Percentiles rank a stretch among this genome's conserved stretches.
These are phyloP conservation scores for Maccullochella peelii DNA, from an alignment of 2,113 vertebrate genomes.

Conservation along the genomic window DNA sequence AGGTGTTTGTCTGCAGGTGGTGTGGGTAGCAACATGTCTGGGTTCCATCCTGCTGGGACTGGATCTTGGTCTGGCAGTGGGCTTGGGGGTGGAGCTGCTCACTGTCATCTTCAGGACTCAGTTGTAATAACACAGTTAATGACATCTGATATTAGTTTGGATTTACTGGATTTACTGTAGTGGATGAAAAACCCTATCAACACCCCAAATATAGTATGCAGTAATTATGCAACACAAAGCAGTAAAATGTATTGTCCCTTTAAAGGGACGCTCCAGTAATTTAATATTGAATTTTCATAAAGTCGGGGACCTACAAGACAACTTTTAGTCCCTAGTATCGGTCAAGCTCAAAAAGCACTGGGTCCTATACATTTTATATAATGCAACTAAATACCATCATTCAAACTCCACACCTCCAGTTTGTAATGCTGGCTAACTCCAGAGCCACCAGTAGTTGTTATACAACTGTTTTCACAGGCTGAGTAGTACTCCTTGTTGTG, in stretches of 20 bases:
- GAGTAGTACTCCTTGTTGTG: no score
- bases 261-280: not conserved
- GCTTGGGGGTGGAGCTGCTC: constrained; percentile 89
- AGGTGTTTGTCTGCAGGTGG: constrained; percentile 81
- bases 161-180: not conserved
- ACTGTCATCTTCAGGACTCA: constrained; percentile 92
- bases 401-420: no score
- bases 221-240: no score
- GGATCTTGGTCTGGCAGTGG: constrained; percentile 88
- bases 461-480: no score
- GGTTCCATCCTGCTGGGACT: constrained; percentile 88
- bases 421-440: no score
- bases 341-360: not conserved
- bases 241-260: not conserved
- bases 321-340: no score
- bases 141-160: not conserved
- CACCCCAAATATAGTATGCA: not conserved
- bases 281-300: not conserved
- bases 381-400: no score
- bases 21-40: constrained; percentile 91
- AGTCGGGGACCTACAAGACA: not conserved
- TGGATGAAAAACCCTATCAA: not conserved
- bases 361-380: no score
- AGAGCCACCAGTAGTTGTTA: no score
- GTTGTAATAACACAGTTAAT: constrained; percentile 85